Evolutionary conservation across 2,888 invertebrate species (phyloP), one percentile per base, ranked within the genome.

Genomic region (Sycophila texana): DNA sequence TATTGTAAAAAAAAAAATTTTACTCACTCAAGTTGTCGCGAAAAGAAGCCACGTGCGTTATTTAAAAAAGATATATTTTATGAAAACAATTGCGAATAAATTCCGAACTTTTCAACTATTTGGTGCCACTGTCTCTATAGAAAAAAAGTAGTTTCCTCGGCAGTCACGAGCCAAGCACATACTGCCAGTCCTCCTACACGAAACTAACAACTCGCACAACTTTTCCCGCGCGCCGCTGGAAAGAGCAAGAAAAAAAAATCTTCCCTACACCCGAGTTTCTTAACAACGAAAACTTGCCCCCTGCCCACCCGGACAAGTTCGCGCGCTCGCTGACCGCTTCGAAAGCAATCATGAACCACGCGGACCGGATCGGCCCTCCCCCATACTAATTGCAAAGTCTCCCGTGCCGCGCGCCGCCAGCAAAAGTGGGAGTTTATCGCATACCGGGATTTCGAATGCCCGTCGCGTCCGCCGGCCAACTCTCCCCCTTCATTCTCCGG

Each of bases 381-480:
- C 61, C 72, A 60, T 72, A 77, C 74, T 78, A 74, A 78, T 78
- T 78, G 68, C 73, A 61, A 70, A 68, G 57, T 63, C 57, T 61
- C 51, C 55, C 61, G 4, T 20, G 14, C 30, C 57, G 4, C 26
- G 16, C 12, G 13, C 47, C 16, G 14, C 22, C 20, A 61, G n/a
- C 70, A 39, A 30, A 66, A 63, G 68, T 68, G 61, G 63, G 57
- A 78, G 61, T 74, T 68, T 74, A 78, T 70, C 68, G 63, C 68
- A 49, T 47, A 63, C 13, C 57, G 53, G n/a, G 20, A 74, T 83
- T 84, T 82, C 79, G 83, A 84, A 84, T 84, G 84, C 84, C 67
- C 76, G 84, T 81, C 83, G 84, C 84, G 84, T 84, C 83, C 81
- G 80, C 82, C 83, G 83, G 81, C 39, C 39, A 10, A 10, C 39